phyloP scores from a whole-genome alignment of 2,888 invertebrate genomes.

The Ochlodes sylvanus region DNA sequence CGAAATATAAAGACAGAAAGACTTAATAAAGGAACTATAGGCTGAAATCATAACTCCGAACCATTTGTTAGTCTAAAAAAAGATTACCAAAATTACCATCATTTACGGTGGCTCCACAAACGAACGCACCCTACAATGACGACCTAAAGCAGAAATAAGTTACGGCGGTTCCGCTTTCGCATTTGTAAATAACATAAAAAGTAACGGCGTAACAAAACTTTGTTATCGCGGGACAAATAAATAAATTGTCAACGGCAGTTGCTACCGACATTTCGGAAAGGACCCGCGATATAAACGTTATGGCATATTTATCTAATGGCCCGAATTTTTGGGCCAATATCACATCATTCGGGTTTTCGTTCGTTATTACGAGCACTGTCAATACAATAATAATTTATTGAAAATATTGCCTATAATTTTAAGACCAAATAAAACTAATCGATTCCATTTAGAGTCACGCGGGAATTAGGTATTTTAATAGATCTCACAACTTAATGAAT shows the following conservation, averaged over 20 bases:
- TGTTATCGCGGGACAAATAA: conserved; percentile 22
- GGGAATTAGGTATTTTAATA: too few species aligned
- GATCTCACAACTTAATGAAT: too few species aligned
- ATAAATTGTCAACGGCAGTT: conserved; percentile 32
- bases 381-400: background rate
- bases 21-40: too few species aligned
- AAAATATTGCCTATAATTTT: background rate
- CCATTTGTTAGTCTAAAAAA: background rate
- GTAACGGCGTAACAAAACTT: conserved; percentile 19
- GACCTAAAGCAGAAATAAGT: conserved; percentile 11
- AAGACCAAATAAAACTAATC: too few species aligned
- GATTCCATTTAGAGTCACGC: too few species aligned
- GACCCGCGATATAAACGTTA: conserved; percentile 24
- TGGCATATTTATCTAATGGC: conserved; percentile 29
- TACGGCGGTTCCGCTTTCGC: background rate
- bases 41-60: background rate
- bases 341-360: background rate
- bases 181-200: conserved; percentile 29
- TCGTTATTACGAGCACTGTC: background rate
- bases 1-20: too few species aligned
- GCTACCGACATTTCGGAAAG: conserved; percentile 11
- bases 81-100: background rate
- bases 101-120: background rate
- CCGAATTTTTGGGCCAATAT: conserved; percentile 11
- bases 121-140: background rate